Base-by-base conservation (phyloP, 1,140 invertebrate species). In the Microplitis mediator region DNA sequence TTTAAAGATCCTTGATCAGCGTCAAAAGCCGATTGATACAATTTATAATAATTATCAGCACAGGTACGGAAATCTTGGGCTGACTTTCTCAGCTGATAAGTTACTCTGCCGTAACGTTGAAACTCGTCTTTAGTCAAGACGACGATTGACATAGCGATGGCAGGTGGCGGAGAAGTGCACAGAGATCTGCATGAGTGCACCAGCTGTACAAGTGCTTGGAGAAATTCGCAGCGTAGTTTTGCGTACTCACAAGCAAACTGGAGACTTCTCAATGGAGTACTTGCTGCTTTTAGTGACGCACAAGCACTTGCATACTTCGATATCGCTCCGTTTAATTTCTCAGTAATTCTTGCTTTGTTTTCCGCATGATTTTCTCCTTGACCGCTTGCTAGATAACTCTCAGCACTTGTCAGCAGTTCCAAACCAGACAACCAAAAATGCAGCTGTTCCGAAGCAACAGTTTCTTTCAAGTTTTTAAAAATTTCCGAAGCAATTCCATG, bases 21-120 rank as follows among this genome's bases (percentile, higher is more conserved):
- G 89, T 98, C 95, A 88, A 98, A 98, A 51, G 95, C 94, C 14
- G 94, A 94, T 81, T 96, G 93, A 81, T 97, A 97, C 1, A 98
- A 88, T 73, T 92, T 92, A 71, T 92, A 93, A 82, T 96, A 97
- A 52, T 92, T 89, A 35, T 93, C 92, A 32, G 93, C 92, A 71
- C 95, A 92, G 2, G 84, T 88, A 71, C 92, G 90, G 54, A 97
- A 91, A 50, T 95, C 92, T 74, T 92, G 90, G 2, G 92, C 90
- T 74, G 92, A 94, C 83, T 95, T 95, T 60, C 94, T 86, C 69
- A 97, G 81, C 89, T 93, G 69, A 78, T 80, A 82, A 74, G 94
- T 93, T 3, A 96, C 92, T 74, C 95, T 91, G 1, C 95, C 94
- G 86, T 93, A 95, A 77, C 93, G 90, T 74, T 94, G 91, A 11